A percentile compares a stretch with the other conserved stretches of the same genome.
phyloP scores from a whole-genome alignment of 1,140 invertebrate genomes.

The Zaprionus taronus region DNA sequence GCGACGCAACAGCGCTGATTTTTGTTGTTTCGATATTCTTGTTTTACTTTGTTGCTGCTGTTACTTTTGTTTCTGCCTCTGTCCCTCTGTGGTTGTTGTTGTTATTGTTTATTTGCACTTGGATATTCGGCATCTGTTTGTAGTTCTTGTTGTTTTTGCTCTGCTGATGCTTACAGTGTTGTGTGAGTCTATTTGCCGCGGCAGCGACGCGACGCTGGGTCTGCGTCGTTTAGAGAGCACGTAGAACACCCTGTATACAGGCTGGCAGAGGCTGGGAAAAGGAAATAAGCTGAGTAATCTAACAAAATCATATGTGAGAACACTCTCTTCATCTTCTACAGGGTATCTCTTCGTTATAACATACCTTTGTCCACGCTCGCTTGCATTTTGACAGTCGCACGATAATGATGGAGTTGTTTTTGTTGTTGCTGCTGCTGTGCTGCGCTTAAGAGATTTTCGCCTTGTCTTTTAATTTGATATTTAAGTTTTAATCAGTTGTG shows the following conservation, averaged over 20 bases:
- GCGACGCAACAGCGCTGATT: conserved; percentile 32
- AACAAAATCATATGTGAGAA: too few species aligned
- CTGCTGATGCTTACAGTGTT: background rate
- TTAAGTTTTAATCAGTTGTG: conserved; percentile 19
- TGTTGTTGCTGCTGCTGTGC: too few species aligned
- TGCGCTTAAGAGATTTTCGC: conserved; percentile 8
- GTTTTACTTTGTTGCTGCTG: conserved; percentile 34
- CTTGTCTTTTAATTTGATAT: conserved; percentile 16
- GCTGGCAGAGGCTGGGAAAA: background rate
- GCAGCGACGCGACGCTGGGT: background rate
- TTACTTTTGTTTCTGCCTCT: conserved; percentile 33
- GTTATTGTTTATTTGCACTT: conserved; percentile 63
- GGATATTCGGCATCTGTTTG: conserved; percentile 38
- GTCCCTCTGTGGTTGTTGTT: conserved; percentile 19
- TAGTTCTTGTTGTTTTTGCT: background rate
- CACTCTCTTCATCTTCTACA: background rate
- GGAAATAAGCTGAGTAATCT: background rate
- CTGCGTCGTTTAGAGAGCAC: background rate
- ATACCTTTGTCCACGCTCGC: conserved; percentile 1
- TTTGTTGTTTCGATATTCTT: conserved; percentile 52
- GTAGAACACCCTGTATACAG: background rate
- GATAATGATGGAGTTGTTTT: conserved; percentile 14
- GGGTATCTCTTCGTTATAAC: background rate
- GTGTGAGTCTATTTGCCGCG: background rate
- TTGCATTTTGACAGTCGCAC: conserved; percentile 2